A percentile compares a stretch with the other conserved stretches of the same genome.
phyloP scores from a whole-genome alignment of 1,140 invertebrate species.

The Physella acuta region DNA sequence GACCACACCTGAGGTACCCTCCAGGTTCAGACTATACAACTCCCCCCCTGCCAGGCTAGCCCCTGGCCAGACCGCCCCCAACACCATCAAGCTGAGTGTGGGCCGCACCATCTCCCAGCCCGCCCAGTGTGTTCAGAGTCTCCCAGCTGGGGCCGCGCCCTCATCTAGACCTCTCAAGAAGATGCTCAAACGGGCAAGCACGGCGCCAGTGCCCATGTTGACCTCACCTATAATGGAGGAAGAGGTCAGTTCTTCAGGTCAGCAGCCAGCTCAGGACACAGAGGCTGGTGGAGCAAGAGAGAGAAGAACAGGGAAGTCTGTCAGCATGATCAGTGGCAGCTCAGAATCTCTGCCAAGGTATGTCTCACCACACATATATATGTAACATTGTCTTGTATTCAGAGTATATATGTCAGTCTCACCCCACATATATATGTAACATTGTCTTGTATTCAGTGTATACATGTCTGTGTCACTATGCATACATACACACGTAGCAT shows the following conservation, averaged over 20 bases:
- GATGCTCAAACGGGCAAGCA: constrained; percentile 37
- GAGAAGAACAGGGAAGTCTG: constrained; percentile 31
- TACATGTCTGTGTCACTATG: no score
- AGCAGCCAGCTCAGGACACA: neutral
- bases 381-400: no score
- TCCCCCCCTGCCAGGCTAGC: constrained; percentile 10
- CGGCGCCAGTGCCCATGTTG: constrained; percentile 33
- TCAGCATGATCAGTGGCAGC: constrained; percentile 55
- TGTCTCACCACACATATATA: no score
- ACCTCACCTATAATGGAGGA: constrained; percentile 33
- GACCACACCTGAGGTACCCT: neutral
- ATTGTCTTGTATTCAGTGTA: no score
- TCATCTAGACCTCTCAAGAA: constrained; percentile 34
- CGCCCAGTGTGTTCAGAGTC: neutral
- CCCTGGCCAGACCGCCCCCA: neutral
- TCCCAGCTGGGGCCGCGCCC: neutral
- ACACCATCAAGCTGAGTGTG: neutral
- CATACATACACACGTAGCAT: no score
- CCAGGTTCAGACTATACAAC: constrained; percentile 14
- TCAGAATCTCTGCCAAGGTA: constrained; percentile 57
- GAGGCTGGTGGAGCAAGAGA: constrained; percentile 20
- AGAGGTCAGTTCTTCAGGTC: constrained; percentile 8
- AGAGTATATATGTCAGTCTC: no score
- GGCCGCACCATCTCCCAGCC: constrained; percentile 25
- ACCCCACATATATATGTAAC: no score